Percentiles rank a stretch among this genome's conserved stretches.
Evolutionary conservation across 2,113 vertebrate genomes (phyloP).

Genomic region (Odocoileus virginianus): DNA sequence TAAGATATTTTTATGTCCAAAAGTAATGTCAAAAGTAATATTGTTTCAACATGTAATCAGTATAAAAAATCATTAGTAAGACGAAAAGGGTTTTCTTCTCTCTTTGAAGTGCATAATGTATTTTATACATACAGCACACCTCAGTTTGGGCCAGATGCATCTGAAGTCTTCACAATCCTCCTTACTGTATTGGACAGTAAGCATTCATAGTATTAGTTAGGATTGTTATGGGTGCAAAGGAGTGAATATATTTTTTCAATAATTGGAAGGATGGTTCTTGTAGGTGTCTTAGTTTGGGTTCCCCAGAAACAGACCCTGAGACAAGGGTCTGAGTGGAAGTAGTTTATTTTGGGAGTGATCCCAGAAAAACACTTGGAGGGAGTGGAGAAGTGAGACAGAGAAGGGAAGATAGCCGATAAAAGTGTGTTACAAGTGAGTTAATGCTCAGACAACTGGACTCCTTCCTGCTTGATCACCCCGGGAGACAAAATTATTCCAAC

Average conservation of each 20-base stretch:
- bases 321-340: neutral
- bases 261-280: neutral
- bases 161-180: neutral
- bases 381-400: no score
- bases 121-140: neutral
- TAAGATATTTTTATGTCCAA: neutral
- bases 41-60: neutral
- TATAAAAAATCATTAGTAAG: neutral
- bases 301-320: neutral
- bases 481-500: neutral
- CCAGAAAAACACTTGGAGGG: neutral
- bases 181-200: neutral
- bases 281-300: neutral
- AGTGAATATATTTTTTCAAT: neutral
- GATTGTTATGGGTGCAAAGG: neutral
- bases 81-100: neutral
- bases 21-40: neutral
- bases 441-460: neutral
- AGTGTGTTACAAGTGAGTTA: neutral
- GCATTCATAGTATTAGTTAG: neutral
- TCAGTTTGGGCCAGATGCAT: neutral
- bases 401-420: no score
- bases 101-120: neutral
- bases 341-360: neutral
- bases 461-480: neutral